Evolutionary conservation across 2,797 vertebrate species (phyloP).

Genomic region (Silurus lanzhouensis): DNA sequence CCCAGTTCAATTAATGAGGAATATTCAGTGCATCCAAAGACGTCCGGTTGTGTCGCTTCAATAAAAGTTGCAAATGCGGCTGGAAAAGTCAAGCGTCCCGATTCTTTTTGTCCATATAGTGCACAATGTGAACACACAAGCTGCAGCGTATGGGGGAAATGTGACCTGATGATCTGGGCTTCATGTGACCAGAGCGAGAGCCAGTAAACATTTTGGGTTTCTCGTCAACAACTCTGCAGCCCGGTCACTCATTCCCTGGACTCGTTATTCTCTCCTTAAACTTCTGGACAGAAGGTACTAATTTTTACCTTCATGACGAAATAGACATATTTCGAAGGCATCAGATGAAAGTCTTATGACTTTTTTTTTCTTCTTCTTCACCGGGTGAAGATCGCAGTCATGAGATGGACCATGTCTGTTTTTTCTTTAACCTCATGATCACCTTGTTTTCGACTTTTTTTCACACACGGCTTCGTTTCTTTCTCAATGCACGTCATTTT

Average conservation of each 20-base stretch:
- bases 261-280: slow-evolving; percentile 31
- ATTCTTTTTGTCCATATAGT: too few species aligned
- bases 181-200: slow-evolving; percentile 44
- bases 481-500: neutral
- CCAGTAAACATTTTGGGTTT: slow-evolving; percentile 1
- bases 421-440: slow-evolving; percentile 46
- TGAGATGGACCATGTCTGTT: slow-evolving; percentile 35
- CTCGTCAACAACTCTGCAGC: neutral
- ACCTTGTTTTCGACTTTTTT: neutral
- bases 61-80: too few species aligned
- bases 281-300: neutral
- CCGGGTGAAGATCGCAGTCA: slow-evolving; percentile 32
- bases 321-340: slow-evolving; percentile 21
- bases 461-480: neutral
- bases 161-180: slow-evolving; percentile 43
- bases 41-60: too few species aligned
- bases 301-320: slow-evolving; percentile 1
- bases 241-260: too few species aligned
- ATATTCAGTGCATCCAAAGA: too few species aligned
- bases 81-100: too few species aligned
- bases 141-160: slow-evolving; percentile 34
- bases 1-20: too few species aligned
- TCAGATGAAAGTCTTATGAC: slow-evolving; percentile 56
- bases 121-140: neutral
- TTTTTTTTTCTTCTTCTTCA: slow-evolving; percentile 28